Evolutionary conservation across 2,888 invertebrate species (phyloP).

Genomic region (Harpalus rubripes): DNA sequence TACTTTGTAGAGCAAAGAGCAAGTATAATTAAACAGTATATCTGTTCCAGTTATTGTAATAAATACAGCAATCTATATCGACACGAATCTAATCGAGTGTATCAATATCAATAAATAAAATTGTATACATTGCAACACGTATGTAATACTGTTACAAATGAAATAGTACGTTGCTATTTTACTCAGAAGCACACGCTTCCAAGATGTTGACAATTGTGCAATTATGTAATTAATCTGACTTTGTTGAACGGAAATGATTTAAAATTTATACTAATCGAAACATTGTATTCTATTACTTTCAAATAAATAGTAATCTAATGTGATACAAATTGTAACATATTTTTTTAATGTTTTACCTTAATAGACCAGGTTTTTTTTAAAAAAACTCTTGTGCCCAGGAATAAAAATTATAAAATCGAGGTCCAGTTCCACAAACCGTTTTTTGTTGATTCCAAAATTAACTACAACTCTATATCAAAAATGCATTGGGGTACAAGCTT

Average conservation of each 20-base stretch:
- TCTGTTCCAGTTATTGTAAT: constrained; percentile 31
- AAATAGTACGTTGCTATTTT: constrained; percentile 6
- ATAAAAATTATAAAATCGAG: too few relatives aligned
- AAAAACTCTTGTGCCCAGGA: too few relatives aligned
- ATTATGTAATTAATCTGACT: neutral
- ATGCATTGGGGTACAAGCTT: too few relatives aligned
- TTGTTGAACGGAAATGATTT: neutral
- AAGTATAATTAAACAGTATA: constrained; percentile 10
- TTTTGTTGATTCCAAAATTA: too few relatives aligned
- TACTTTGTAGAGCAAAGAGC: neutral
- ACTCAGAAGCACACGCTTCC: constrained; percentile 2
- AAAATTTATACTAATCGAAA: neutral
- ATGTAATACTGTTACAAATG: constrained; percentile 23
- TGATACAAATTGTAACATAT: too few relatives aligned
- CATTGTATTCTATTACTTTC: too few relatives aligned
- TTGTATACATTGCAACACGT: constrained; percentile 26
- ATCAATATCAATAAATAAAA: constrained; percentile 7
- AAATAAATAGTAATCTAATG: too few relatives aligned
- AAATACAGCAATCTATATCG: constrained; percentile 35
- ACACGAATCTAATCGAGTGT: constrained; percentile 14
- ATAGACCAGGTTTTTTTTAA: too few relatives aligned
- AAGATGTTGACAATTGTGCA: constrained; percentile 19
- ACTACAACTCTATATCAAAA: too few relatives aligned
- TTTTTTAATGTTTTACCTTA: too few relatives aligned
- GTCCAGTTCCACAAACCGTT: too few relatives aligned